A percentile compares a stretch with the other conserved stretches of the same genome.
These are phyloP conservation scores for Hippolais icterina DNA, from an alignment of 2,113 vertebrate species.

Conservation along the genomic window DNA sequence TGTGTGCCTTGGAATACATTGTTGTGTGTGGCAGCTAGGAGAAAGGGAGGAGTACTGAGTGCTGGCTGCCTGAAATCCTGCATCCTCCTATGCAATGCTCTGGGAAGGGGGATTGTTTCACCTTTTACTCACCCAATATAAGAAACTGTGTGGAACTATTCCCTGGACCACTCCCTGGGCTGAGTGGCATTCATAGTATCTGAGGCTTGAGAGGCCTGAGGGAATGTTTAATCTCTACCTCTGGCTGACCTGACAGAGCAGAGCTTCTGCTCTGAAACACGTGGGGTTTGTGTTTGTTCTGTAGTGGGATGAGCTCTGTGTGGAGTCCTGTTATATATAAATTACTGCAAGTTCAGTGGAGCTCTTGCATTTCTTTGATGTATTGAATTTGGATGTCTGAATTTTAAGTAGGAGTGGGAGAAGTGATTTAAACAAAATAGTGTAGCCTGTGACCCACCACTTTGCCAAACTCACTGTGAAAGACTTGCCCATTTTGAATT, in stretches of 20 bases:
- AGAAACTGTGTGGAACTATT: background rate
- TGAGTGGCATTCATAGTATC: background rate
- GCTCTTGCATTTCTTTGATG: background rate
- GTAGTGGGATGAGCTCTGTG: background rate
- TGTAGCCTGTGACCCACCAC: conserved; percentile 9
- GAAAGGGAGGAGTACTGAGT: background rate
- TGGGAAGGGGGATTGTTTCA: background rate
- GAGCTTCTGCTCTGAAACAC: background rate
- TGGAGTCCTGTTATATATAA: background rate
- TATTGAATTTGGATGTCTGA: background rate
- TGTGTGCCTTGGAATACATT: background rate
- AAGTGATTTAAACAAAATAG: conserved; percentile 48
- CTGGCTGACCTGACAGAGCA: background rate
- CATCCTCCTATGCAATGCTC: fast-evolving
- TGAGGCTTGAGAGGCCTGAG: background rate
- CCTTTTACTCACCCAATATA: background rate
- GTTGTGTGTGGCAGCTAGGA: background rate
- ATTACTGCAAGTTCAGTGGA: background rate
- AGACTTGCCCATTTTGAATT: conserved; percentile 6
- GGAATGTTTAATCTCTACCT: background rate
- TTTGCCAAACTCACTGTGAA: background rate
- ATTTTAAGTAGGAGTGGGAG: conserved; percentile 49
- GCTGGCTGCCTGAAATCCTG: background rate
- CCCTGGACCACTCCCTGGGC: background rate
- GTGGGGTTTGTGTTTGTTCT: background rate